phyloP scores from a whole-genome alignment of 2,797 vertebrate genomes.

The Hybognathus amarus region DNA sequence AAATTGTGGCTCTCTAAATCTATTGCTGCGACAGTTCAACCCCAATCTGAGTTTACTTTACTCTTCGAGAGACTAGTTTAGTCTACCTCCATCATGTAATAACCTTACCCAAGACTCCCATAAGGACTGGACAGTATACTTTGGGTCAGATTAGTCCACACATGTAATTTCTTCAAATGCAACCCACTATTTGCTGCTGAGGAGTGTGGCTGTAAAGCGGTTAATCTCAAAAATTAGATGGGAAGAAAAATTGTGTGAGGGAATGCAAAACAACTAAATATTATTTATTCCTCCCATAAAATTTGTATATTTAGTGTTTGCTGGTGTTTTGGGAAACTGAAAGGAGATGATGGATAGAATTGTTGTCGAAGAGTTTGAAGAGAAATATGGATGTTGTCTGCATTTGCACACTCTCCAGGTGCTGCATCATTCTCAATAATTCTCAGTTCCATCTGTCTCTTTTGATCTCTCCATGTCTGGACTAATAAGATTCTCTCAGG shows the following conservation, averaged over 20 bases:
- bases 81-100: conserved; percentile 18
- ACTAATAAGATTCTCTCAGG: conserved; percentile 55
- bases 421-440: conserved; percentile 19
- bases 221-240: too few relatives aligned
- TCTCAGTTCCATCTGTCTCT: conserved; percentile 10
- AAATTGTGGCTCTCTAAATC: conserved; percentile 13
- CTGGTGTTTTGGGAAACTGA: neutral
- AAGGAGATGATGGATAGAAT: conserved; percentile 1
- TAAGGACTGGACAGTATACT: neutral
- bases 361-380: neutral
- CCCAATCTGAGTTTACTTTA: conserved; percentile 20
- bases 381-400: neutral
- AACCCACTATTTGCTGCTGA: neutral
- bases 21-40: conserved; percentile 30
- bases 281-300: neutral
- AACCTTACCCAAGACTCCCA: conserved; percentile 11
- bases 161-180: conserved; percentile 6
- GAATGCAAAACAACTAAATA: neutral
- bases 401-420: conserved; percentile 5
- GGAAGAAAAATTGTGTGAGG: too few relatives aligned
- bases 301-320: conserved; percentile 5
- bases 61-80: conserved; percentile 31
- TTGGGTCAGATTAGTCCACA: conserved; percentile 5
- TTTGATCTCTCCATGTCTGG: conserved; percentile 21
- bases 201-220: neutral